phyloP scores from a whole-genome alignment of 2,113 vertebrate species.

The Callocephalon fimbriatum region DNA sequence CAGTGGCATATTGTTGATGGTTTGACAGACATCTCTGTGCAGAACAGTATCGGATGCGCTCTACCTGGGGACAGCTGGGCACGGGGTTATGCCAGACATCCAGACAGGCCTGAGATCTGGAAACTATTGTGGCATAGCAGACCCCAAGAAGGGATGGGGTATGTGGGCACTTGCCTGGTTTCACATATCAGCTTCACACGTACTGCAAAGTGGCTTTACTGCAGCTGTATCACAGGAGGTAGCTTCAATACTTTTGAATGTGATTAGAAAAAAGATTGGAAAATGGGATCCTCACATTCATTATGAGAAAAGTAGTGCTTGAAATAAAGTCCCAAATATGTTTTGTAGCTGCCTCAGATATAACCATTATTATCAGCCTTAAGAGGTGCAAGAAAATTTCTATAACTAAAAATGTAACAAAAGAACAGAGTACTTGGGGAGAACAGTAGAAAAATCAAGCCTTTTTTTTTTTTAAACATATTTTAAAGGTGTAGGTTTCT shows the following conservation, averaged over 20 bases:
- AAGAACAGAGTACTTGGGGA: conserved; percentile 67
- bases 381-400: conserved; percentile 75
- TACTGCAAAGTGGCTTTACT: not conserved
- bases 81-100: accelerated
- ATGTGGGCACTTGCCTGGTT: not conserved
- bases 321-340: conserved; percentile 75
- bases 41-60: not conserved
- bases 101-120: accelerated
- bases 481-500: conserved; percentile 70
- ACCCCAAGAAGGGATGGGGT: not conserved
- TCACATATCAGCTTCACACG: not conserved
- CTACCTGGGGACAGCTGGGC: not conserved
- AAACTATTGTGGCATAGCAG: accelerated
- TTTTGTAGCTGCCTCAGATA: conserved; percentile 75
- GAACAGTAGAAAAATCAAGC: conserved; percentile 72
- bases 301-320: conserved; percentile 70
- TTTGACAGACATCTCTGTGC: not conserved
- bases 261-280: conserved; percentile 67
- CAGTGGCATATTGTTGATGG: accelerated
- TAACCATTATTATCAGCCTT: conserved; percentile 74
- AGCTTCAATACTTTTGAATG: conserved; percentile 24
- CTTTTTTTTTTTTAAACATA: conserved; percentile 4
- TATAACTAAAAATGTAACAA: conserved; percentile 69
- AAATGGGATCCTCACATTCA: conserved; percentile 75
- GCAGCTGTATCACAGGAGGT: not conserved